phyloP scores from a whole-genome alignment of 1,140 invertebrate species.

The Drosophila biarmipes region DNA sequence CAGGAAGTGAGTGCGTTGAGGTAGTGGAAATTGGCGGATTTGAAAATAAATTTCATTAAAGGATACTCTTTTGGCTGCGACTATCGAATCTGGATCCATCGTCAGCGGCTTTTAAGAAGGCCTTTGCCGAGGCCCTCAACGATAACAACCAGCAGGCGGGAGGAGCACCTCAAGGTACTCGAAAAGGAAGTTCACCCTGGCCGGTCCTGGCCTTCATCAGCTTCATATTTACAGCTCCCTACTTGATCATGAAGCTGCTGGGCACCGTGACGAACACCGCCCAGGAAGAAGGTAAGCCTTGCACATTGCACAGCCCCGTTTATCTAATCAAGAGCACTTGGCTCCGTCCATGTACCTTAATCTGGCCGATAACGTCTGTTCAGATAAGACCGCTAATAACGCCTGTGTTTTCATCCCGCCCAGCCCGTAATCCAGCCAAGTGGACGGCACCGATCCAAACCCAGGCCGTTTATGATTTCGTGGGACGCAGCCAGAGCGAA shows the following conservation, averaged over 20 bases:
- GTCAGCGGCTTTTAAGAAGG: constrained; percentile 86
- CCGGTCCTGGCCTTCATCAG: constrained; percentile 93
- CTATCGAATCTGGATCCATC: constrained; percentile 78
- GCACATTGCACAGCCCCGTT: constrained; percentile 63
- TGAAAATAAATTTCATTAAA: constrained; percentile 12
- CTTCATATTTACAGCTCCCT: constrained; percentile 94
- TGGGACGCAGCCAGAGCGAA: constrained; percentile 89
- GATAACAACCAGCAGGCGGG: constrained; percentile 60
- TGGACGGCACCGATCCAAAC: constrained; percentile 91
- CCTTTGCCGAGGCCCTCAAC: constrained; percentile 85
- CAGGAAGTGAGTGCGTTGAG: constrained; percentile 85
- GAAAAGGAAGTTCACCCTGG: constrained; percentile 86
- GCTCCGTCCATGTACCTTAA: constrained; percentile 51
- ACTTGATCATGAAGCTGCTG: constrained; percentile 95
- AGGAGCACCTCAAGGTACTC: constrained; percentile 44
- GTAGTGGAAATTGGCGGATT: not conserved
- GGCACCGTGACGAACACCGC: constrained; percentile 86
- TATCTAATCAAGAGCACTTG: constrained; percentile 76
- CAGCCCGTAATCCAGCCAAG: constrained; percentile 87
- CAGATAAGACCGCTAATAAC: constrained; percentile 56
- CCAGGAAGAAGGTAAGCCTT: constrained; percentile 85
- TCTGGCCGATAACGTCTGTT: constrained; percentile 43
- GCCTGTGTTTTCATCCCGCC: constrained; percentile 24
- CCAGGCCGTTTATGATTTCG: constrained; percentile 91
- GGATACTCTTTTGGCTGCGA: constrained; percentile 74